A percentile compares a stretch with the other conserved stretches of the same genome.
Evolutionary conservation across 2,113 vertebrate genomes (phyloP).

Genomic region (Platanista minor): DNA sequence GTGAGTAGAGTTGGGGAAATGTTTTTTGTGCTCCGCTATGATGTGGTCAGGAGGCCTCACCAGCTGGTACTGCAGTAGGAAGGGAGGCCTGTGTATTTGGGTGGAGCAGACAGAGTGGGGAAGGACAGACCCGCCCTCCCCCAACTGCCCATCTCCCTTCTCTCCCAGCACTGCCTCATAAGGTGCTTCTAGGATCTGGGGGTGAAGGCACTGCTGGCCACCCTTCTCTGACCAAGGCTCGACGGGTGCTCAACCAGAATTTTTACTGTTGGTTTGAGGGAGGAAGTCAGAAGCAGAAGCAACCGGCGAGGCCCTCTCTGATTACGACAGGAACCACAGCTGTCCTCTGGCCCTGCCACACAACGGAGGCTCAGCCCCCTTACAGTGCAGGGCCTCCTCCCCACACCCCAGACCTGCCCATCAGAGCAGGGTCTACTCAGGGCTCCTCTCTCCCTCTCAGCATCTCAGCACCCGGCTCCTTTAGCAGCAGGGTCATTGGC

Average conservation of each 20-base stretch:
- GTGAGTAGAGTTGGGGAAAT: neutral
- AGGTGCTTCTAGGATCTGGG: neutral
- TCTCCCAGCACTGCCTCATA: no score
- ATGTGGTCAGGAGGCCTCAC: neutral
- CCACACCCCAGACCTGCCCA: neutral
- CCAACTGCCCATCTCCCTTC: neutral
- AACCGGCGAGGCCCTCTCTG: neutral
- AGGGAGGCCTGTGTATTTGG: neutral
- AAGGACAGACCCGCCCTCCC: neutral
- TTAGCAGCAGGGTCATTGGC: neutral
- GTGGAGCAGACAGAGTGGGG: neutral
- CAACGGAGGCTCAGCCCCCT: neutral
- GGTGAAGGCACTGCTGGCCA: neutral
- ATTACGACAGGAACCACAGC: neutral
- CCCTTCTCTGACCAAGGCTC: no score
- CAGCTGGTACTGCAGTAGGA: neutral
- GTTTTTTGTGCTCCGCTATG: neutral
- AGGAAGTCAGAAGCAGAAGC: neutral
- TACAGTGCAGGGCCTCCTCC: neutral
- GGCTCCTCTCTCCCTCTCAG: neutral
- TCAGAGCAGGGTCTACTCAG: neutral
- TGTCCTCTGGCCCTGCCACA: no score
- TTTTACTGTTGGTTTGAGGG: neutral
- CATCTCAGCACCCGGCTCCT: fast-evolving
- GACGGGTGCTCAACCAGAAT: neutral